Conservation (phyloP, 2,113 vertebrate genomes). For the Jacana jacana region DNA sequence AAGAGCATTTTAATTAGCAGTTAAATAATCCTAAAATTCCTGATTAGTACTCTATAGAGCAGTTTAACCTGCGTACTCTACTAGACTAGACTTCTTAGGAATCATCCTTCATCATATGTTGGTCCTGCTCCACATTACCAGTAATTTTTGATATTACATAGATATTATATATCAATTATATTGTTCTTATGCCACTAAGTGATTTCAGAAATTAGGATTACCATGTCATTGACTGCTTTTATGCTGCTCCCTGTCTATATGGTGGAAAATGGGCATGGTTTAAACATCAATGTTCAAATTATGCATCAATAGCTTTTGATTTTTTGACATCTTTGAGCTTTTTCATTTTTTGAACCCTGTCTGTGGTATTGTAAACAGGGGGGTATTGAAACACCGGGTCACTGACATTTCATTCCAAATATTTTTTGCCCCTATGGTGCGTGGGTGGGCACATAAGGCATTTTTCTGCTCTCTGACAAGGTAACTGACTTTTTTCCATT, state of each 20-base stretch:
- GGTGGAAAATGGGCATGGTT: background rate
- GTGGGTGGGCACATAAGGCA: background rate
- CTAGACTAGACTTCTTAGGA: background rate
- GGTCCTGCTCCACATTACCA: background rate
- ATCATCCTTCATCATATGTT: background rate
- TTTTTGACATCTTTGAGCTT: background rate
- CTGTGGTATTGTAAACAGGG: background rate
- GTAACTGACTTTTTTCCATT: background rate
- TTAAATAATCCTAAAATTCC: background rate
- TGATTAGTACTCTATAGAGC: background rate
- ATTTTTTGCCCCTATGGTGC: background rate
- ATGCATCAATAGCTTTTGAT: background rate
- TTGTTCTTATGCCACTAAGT: background rate
- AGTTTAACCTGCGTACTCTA: background rate
- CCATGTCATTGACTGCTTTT: background rate
- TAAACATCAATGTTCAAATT: background rate
- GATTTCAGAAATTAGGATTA: background rate
- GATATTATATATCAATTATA: background rate
- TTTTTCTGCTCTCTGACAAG: background rate
- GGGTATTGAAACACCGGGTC: background rate
- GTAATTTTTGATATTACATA: background rate
- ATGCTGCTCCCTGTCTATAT: background rate
- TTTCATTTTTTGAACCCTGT: background rate
- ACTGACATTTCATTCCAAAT: background rate
- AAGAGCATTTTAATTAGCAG: background rate